A percentile compares a stretch with the other conserved stretches of the same genome.
Conservation (phyloP, 2,113 vertebrate genomes). For the Kobus ellipsiprymnus region DNA sequence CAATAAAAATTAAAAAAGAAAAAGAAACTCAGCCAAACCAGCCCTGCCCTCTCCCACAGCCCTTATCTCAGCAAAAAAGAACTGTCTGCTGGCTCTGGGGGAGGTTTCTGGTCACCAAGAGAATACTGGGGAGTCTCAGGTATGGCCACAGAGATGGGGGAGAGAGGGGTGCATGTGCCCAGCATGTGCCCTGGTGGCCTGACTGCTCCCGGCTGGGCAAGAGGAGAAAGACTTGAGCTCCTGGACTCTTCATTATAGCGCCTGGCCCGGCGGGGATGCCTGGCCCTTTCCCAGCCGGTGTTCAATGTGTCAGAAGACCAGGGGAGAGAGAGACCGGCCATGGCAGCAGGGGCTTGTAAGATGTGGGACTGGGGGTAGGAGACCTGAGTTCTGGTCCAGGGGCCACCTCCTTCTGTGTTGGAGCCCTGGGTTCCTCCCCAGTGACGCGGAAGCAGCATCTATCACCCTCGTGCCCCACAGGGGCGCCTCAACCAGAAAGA, state of each 20-base stretch:
- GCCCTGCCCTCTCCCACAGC: neutral
- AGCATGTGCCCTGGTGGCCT: neutral
- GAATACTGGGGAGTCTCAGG: neutral
- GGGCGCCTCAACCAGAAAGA: neutral
- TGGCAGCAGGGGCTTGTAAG: neutral
- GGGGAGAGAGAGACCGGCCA: neutral
- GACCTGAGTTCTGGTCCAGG: neutral
- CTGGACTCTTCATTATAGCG: neutral
- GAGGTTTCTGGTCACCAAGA: conserved; percentile 46
- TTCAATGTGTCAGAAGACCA: neutral
- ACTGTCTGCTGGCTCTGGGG: neutral
- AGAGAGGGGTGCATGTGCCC: no score
- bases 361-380: neutral
- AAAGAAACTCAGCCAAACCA: neutral
- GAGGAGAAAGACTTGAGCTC: neutral
- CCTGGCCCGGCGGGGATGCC: neutral
- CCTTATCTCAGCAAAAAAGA: neutral
- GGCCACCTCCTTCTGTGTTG: neutral
- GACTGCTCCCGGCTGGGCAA: no score
- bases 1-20: neutral
- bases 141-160: neutral
- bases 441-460: neutral
- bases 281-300: neutral
- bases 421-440: neutral
- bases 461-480: rapidly evolving